A percentile compares a stretch with the other conserved stretches of the same genome.
phyloP scores from a whole-genome alignment of 2,888 invertebrate species.

The Nemurella pictetii region DNA sequence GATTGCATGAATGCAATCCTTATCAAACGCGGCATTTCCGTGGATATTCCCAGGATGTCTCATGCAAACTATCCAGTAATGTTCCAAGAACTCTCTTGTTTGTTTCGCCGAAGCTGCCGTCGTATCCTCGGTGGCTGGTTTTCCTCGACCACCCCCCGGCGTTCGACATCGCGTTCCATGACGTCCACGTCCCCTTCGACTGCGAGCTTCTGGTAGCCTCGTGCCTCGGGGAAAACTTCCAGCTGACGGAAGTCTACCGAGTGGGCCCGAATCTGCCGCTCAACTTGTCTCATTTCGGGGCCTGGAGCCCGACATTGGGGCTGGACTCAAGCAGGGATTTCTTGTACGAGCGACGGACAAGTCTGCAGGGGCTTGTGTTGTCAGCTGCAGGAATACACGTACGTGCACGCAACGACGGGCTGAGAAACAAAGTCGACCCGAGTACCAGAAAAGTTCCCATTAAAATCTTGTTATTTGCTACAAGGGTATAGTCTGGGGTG shows the following conservation, averaged over 20 bases:
- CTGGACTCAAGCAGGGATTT: background rate
- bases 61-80: too few species aligned
- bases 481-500: too few species aligned
- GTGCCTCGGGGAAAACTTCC: background rate
- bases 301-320: background rate
- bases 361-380: background rate
- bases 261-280: slow-evolving; percentile 1
- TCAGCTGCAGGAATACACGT: background rate
- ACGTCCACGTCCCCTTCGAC: background rate
- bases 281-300: background rate
- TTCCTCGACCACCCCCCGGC: background rate
- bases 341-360: background rate
- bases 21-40: too few species aligned
- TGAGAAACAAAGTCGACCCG: too few species aligned
- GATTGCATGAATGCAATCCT: too few species aligned
- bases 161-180: background rate
- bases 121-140: background rate
- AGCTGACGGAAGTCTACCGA: background rate
- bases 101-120: background rate
- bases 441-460: too few species aligned
- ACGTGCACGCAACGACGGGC: background rate
- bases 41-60: too few species aligned
- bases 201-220: background rate
- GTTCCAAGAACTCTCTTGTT: too few species aligned
- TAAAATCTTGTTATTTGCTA: too few species aligned